Evolutionary conservation across 30 jellyfish, hydroid and myxozoan species (phyloP), one percentile per base, ranked within the genome.

Genomic region (Aurelia coerulea): DNA sequence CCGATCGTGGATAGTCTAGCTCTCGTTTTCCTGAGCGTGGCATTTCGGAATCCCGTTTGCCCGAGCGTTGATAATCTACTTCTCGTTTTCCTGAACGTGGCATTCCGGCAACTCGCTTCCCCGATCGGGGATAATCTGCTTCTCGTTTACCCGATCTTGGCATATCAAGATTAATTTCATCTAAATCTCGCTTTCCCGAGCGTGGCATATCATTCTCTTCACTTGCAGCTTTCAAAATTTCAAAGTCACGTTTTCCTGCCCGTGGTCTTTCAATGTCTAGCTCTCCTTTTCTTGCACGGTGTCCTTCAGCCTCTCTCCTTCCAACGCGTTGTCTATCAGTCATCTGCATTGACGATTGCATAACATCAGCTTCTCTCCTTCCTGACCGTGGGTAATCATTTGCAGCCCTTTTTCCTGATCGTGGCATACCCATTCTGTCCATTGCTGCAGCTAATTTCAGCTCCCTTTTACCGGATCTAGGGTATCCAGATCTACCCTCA

Each of bases 391-490:
- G 56, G 56, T 46, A 46, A 46, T 46, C 56, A 9, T 46, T 14
- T 5, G 56, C 56, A 2, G 1, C 11, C 1, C 56, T 46, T 0
- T 9, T 9, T 46, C 56, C 56, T 7, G 56, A 46, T 72, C 63
- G 78, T 68, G 78, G 78, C 58, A 68, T 32, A 9, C 56, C 14
- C 2, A 46, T 46, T 46, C 56, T 46, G 56, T 46, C 56, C 12
- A 46, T 46, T 46, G 56, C 56, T 46, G 15, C 15, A 14, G 56
- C 56, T 46, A 46, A 9, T 37, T 64, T 75, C 46, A 49, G 14
- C 39, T 68, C 78, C 6, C 85, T 39, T 53, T 58, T 81, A 2
- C 91, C 84, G 1, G 84, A 81, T 67, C 84, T 18, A 23, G 85
- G 91, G 32, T 67, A 15, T 11, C 56, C 62, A 29, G 29, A 41